Base-by-base conservation (phyloP, 92 coral and sea anemone species). In the Actinostola sp. region DNA sequence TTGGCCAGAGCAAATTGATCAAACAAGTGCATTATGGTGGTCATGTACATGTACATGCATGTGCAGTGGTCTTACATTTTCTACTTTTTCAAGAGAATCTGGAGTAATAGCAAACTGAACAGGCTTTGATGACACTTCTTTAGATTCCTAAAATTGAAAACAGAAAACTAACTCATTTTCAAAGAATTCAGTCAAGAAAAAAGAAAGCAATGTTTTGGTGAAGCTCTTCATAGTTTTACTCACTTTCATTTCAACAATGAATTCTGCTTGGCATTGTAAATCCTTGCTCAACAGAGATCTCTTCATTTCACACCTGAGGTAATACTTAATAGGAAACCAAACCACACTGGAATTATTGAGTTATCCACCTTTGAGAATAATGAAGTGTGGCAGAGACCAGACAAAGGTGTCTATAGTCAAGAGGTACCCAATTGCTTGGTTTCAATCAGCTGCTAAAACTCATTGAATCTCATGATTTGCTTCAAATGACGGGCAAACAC, bases 231-330 rank as follows among this genome's bases (percentile, higher is more conserved):
- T 54, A 7, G 61, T 27, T 42, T 15, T 1, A 60, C 79, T 61
- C 31, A 94, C 98, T 87, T 88, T 91, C 34, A 75, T 78, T 86
- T 94, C 98, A 8, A 94, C 98, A 42, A 94, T 94, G 71, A 94
- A 94, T 52, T 94, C 98, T 38, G 95, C 89, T 61, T 92, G 91
- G 54, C 92, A 75, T 74, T 72, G 88, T 43, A 95, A 82, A 63
- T 95, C 97, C 53, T 95, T 95, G 77, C 80, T 95, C 30, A 95
- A 71, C 50, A 91, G 66, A 28, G 99, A 75, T 49, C 99, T 89
- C 53, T 92, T 95, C 93, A 95, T 88, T 61, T 95, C 99, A 81
- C 91, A 83, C 57, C 95, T 87, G 20, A 95, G 75, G 23, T 92
- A 81, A 58, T 95, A 95, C 99, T 95, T 62, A 61, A 46, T 20